Conservation (phyloP, 2,113 vertebrate genomes). For the Plestiodon gilberti region DNA sequence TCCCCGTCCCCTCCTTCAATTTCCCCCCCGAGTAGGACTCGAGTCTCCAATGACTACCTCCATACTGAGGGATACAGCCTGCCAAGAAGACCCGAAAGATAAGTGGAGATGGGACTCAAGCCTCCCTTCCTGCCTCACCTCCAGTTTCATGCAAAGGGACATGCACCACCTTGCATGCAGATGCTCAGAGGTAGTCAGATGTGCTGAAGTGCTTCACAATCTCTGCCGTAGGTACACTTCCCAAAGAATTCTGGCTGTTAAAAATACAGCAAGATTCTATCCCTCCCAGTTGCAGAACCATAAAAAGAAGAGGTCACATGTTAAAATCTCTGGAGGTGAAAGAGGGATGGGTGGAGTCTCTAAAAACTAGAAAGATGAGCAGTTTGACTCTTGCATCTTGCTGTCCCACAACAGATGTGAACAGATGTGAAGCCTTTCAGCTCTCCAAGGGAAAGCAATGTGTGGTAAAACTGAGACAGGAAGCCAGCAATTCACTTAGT, state of each 20-base stretch:
- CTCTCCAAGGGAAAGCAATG: background rate
- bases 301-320: background rate
- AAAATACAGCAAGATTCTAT: background rate
- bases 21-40: too few species aligned
- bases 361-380: background rate
- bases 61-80: background rate
- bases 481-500: slow-evolving; percentile 5
- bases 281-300: background rate
- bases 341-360: background rate
- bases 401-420: background rate
- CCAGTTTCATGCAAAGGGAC: background rate
- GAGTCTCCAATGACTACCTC: background rate
- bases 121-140: background rate
- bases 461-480: background rate
- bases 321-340: background rate
- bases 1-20: too few species aligned
- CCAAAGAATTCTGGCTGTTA: background rate
- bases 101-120: background rate
- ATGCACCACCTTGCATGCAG: background rate
- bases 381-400: background rate
- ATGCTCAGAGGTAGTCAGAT: background rate
- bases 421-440: background rate
- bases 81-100: background rate
- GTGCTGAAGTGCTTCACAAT: background rate
- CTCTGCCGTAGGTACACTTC: background rate